Percentiles rank a stretch among this genome's conserved stretches.
Conservation (phyloP, 2,113 vertebrate genomes). For the Cichladusa arquata region DNA sequence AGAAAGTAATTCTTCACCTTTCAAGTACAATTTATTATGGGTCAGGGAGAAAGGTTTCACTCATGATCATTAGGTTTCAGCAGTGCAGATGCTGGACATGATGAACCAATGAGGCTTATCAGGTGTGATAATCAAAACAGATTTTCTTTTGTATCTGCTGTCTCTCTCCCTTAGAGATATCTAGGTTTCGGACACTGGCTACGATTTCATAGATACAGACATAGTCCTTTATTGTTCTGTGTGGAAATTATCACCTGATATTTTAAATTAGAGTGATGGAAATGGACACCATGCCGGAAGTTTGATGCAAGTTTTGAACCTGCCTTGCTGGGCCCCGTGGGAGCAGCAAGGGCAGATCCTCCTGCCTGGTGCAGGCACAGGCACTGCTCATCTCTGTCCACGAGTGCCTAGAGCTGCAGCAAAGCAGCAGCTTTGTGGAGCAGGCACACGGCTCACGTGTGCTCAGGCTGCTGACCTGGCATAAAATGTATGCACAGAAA, state of each 20-base stretch:
- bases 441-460: neutral
- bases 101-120: slow-evolving; percentile 62
- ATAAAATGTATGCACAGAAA: neutral
- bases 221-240: neutral
- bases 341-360: neutral
- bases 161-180: neutral
- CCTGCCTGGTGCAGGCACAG: rapidly evolving
- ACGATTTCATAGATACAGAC: neutral
- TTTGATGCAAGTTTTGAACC: neutral
- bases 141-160: slow-evolving; percentile 38
- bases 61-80: slow-evolving; percentile 28
- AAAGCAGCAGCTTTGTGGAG: neutral
- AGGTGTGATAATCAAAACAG: slow-evolving; percentile 58
- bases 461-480: neutral
- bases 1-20: slow-evolving; percentile 42
- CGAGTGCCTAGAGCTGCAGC: rapidly evolving
- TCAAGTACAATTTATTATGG: slow-evolving; percentile 45
- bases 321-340: rapidly evolving
- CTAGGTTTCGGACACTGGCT: neutral
- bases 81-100: slow-evolving; percentile 27
- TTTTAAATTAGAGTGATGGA: neutral
- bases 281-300: neutral
- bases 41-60: slow-evolving; percentile 36
- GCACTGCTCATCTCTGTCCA: neutral
- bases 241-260: neutral